These are phyloP conservation scores for Microdon myrmicae DNA, from an alignment of 2,888 invertebrate genomes.

Conservation along the genomic window DNA sequence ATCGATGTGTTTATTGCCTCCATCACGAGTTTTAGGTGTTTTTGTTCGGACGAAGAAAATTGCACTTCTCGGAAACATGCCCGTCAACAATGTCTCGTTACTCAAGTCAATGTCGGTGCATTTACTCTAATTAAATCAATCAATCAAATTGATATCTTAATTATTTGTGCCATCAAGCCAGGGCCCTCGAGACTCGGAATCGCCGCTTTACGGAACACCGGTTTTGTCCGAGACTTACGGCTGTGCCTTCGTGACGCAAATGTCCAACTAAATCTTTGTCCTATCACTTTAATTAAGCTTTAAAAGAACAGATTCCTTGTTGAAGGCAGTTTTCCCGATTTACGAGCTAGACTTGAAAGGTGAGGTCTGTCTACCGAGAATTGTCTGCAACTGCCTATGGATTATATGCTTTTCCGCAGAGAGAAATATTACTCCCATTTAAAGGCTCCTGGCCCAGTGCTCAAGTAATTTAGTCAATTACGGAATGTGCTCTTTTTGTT, in stretches of 20 bases:
- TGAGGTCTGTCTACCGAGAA: too few relatives aligned
- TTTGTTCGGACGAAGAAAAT: conserved; percentile 6
- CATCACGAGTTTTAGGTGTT: conserved; percentile 28
- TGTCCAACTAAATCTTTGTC: conserved; percentile 23
- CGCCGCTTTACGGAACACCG: too few relatives aligned
- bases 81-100: not conserved
- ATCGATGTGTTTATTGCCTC: conserved; percentile 45
- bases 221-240: conserved; percentile 19
- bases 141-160: conserved; percentile 51
- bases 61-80: not conserved
- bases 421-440: too few relatives aligned
- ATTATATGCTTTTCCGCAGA: too few relatives aligned
- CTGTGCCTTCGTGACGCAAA: conserved; percentile 32
- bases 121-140: conserved; percentile 49
- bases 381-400: too few relatives aligned
- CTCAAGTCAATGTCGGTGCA: conserved; percentile 14
- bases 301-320: conserved; percentile 30
- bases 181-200: conserved; percentile 4
- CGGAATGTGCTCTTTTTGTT: too few relatives aligned
- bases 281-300: conserved; percentile 39
- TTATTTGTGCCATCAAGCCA: conserved; percentile 31
- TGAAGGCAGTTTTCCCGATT: conserved; percentile 1
- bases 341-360: too few relatives aligned
- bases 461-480: too few relatives aligned
- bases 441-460: too few relatives aligned